phyloP scores from a whole-genome alignment of 2,888 invertebrate species.

The Chloromyia formosa region DNA sequence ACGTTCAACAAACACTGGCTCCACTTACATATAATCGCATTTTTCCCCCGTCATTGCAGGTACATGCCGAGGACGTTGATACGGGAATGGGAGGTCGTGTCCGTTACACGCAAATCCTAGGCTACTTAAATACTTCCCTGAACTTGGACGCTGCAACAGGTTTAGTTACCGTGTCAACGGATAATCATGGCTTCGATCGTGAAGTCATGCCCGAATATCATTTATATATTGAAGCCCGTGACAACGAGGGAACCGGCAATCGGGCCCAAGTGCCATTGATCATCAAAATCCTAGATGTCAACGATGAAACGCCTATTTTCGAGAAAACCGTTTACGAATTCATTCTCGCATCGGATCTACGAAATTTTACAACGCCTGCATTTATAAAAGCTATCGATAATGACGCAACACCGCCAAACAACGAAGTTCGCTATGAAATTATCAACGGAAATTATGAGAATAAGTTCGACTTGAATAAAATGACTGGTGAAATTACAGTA shows the following conservation, averaged over 20 bases:
- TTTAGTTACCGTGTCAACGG: slow-evolving; percentile 79
- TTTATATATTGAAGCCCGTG: slow-evolving; percentile 86
- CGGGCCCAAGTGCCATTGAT: slow-evolving; percentile 76
- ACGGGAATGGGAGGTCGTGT: slow-evolving; percentile 80
- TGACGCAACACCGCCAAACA: slow-evolving; percentile 86
- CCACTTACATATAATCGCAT: not conserved
- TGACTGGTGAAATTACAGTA: slow-evolving; percentile 79
- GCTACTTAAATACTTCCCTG: slow-evolving; percentile 81
- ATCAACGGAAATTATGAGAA: slow-evolving; percentile 79
- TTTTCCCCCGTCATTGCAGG: slow-evolving; percentile 64
- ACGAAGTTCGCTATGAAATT: slow-evolving; percentile 84
- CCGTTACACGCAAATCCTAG: slow-evolving; percentile 79
- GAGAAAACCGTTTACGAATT: slow-evolving; percentile 82
- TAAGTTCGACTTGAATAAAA: slow-evolving; percentile 78
- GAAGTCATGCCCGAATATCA: slow-evolving; percentile 80
- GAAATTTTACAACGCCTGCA: slow-evolving; percentile 80
- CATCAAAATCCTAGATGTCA: slow-evolving; percentile 80
- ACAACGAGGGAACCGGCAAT: slow-evolving; percentile 84
- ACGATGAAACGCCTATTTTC: slow-evolving; percentile 88
- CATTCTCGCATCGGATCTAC: slow-evolving; percentile 76
- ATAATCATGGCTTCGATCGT: slow-evolving; percentile 81
- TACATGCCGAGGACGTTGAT: slow-evolving; percentile 85
- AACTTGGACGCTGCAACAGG: slow-evolving; percentile 81
- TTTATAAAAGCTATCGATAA: slow-evolving; percentile 83
- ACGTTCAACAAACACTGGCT: too few relatives aligned